Evolutionary conservation across 2,797 vertebrate species (phyloP), one percentile per base, ranked within the genome.

Genomic region (Manis javanica): DNA sequence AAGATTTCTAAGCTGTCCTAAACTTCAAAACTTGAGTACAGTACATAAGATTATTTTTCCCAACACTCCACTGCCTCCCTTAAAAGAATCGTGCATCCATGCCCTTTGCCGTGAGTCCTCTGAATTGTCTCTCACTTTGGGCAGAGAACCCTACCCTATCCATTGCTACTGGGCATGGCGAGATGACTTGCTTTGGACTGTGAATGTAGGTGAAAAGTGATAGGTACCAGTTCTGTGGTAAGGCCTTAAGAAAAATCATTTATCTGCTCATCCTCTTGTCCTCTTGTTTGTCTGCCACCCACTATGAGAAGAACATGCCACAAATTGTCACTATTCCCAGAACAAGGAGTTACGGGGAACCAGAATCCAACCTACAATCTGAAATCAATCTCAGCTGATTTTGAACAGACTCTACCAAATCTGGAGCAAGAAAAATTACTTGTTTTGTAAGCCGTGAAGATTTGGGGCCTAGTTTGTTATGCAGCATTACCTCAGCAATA

Each of bases 241-340:
- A 89, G 29, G 23, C 7, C 59, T 72, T 83, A 69, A 83, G 42
- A 91, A 88, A 83, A 18, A 79, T n/a, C 42, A 39, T 21, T 57
- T 64, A 8, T 26, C 71, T 90, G 39, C 2, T 75, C 55, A 53
- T 49, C 7, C 12, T 42, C 77, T 77, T 75, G 26, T 49, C 10
- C 15, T 37, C 77, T 82, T 75, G n/a, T 84, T 92, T 96, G 49
- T 92, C 79, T 90, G 64, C n/a, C 37, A 72, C 31, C 49, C 14
- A 53, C 24, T 10, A 18, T 46, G 8, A 85, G 29, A 57, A 55
- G 15, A 77, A 53, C 12, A 82, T 53, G 49, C 31, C 31, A 93
- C 16, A 55, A 72, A 8, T 26, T 72, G 24, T 64, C 42, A 57
- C 5, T 81, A 39, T 86, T 87, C 49, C 31, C 42, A 74, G 31